Evolutionary conservation across 1,140 invertebrate genomes (phyloP), one percentile per base, ranked within the genome.

Genomic region (Saccostrea cuccullata): DNA sequence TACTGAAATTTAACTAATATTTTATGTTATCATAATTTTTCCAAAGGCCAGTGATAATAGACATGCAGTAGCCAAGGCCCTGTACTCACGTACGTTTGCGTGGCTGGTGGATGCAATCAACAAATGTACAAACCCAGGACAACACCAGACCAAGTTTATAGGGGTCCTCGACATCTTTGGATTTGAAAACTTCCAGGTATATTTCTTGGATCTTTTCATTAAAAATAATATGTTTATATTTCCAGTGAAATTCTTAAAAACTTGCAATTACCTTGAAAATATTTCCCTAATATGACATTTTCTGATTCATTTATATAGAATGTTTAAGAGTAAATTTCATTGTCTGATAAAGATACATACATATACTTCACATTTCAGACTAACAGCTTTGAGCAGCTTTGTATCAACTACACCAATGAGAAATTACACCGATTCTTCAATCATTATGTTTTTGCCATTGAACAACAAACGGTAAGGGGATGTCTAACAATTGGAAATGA

Each of bases 391-490:
- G 99, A 99, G 95, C 99, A 99, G 95, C 95, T 99, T 40, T 99
- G 99, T 94, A 99, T 99, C 90, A 99, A 99, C 95, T 99, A 99
- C 95, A 99, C 99, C 0, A 99, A 99, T 95, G 99, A 99, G 94
- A 99, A 99, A 94, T 96, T 99, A 13, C 99, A 99, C 94, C 98
- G 99, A 94, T 96, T 99, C 20, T 99, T 99, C 96, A 99, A 99
- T 95, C 99, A 99, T 95, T 99, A 99, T 12, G 99, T 99, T 98
- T 99, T 99, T 96, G 98, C 99, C 88, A 94, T 99, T 86, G 99
- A 99, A 95, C 99, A 99, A 95, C 99, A 99, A 95, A 98, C 99
- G 94, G 94, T 94, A 91, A 92, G 92, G 26, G 26, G 5, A 36
- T 13, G 3, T 13, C 15, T 36, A 11, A 91, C 9, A 55, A 47